These are phyloP conservation scores for Sterna hirundo DNA, from an alignment of 2,113 vertebrate genomes.

Conservation along the genomic window DNA sequence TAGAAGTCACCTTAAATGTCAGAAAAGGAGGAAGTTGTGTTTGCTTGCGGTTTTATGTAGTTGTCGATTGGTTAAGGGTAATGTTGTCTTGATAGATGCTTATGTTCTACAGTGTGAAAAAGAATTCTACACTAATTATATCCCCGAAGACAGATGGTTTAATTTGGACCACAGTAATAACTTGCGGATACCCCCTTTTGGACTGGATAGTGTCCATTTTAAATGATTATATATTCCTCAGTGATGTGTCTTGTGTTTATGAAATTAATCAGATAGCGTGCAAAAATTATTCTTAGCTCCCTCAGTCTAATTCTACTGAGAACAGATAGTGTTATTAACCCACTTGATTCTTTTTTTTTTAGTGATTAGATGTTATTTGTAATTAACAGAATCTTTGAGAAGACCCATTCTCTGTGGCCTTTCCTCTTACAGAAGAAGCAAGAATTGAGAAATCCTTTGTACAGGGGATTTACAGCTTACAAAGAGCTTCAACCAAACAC, in stretches of 20 bases:
- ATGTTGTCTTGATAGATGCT: not conserved
- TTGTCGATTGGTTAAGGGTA: not conserved
- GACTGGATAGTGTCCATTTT: not conserved
- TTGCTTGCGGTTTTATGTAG: not conserved
- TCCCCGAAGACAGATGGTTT: not conserved
- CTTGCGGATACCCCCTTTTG: not conserved
- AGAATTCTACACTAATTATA: not conserved
- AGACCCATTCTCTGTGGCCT: constrained; percentile 83
- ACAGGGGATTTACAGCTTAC: constrained; percentile 72
- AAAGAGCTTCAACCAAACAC: constrained; percentile 77
- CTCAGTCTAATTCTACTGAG: not conserved
- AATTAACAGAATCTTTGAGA: constrained; percentile 76
- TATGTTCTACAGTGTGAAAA: not conserved
- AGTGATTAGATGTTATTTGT: constrained; percentile 23
- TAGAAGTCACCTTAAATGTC: not conserved
- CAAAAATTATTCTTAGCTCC: not conserved
- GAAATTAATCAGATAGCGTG: not conserved
- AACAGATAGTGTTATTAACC: not conserved
- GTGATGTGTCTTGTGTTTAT: not conserved
- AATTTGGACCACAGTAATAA: not conserved
- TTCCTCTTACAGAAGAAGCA: constrained; percentile 78
- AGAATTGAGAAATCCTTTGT: constrained; percentile 79
- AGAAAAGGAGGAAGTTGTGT: not conserved
- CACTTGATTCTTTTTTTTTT: not conserved
- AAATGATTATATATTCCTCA: not conserved